Evolutionary conservation across 2,797 vertebrate genomes (phyloP).

Genomic region (Coreius guichenoti): DNA sequence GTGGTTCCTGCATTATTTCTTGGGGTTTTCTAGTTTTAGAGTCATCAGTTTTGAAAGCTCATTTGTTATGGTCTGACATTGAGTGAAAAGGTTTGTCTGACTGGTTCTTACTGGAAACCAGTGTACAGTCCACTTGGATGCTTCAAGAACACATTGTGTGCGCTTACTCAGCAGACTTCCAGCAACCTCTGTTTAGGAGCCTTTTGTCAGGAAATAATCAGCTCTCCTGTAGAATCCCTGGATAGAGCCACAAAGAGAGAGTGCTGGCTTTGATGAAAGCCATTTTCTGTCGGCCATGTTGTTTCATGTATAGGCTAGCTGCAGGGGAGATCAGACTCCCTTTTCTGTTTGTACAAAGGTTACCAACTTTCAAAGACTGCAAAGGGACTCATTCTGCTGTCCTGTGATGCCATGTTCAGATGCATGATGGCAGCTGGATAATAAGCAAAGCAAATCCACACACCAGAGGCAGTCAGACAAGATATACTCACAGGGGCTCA

Average conservation of each 20-base stretch:
- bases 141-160: conserved; percentile 17
- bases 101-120: conserved; percentile 42
- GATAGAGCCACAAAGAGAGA: conserved; percentile 25
- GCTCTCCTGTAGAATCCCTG: conserved; percentile 24
- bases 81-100: conserved; percentile 4
- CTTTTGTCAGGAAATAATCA: conserved; percentile 39
- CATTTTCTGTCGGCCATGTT: conserved; percentile 33
- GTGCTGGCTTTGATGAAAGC: conserved; percentile 45
- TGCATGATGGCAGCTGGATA: conserved; percentile 33
- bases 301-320: conserved; percentile 47
- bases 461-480: conserved; percentile 32
- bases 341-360: conserved; percentile 52
- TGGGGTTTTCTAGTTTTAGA: not conserved
- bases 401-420: conserved; percentile 44
- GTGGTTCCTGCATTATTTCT: not conserved
- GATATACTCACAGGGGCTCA: conserved; percentile 31
- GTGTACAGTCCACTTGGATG: conserved; percentile 22
- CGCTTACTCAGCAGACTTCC: conserved; percentile 40
- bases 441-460: conserved; percentile 35
- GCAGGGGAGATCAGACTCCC: conserved; percentile 38
- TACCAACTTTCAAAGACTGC: conserved; percentile 29
- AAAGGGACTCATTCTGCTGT: conserved; percentile 25
- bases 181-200: not conserved
- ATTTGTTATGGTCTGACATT: conserved; percentile 22
- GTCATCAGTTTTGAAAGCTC: conserved; percentile 9